Evolutionary conservation across 2,797 vertebrate species (phyloP), one percentile per base, ranked within the genome.

Genomic region (Eremophila alpestris): DNA sequence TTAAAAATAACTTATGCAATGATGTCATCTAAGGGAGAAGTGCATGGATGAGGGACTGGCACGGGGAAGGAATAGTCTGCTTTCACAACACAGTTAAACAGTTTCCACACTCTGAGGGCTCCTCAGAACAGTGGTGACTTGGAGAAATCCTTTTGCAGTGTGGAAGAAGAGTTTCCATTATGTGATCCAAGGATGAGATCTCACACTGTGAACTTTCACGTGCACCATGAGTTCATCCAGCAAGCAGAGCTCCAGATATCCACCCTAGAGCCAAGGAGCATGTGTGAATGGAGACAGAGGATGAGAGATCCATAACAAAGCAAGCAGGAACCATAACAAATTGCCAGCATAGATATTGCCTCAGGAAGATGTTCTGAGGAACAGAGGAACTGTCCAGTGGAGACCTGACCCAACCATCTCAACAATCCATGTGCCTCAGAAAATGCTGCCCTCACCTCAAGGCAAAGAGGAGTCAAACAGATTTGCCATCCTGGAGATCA

Each of bases 221-320:
- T 23, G 27, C 0, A 3, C 56, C 49, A 20, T 5, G 68, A 43
- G n/a, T 77, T 83, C 49, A 40, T 59, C 16, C 2, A 4, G 56
- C 30, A 36, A 62, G 73, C 1, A 0, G 16, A 64, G 58, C 51
- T 77, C 38, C 64, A 80, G 49, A 29, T 27, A 49, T 8, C 26
- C 17, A 26, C 30, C 51, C 62, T n/a, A 24, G 32, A n/a, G 34
- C 38, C 49, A 63, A 49, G 38, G 4, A 80, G 32, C 4, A 1
- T 0, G 1, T 48, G 38, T 55, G 40, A 83, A 45, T 34, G 36
- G 64, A 88, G 64, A 27, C 9, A 56, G 80, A 67, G 45, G 23
- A 71, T 0, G 7, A 55, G 55, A 75, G 48, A 38, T 26, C 63
- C 2, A 1, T 11, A 76, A 74, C 0, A 1, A 46, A 70, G 56